Percentiles rank a stretch among this genome's conserved stretches.
Conservation (phyloP, 2,797 vertebrate species). For the Mionectes olivaceus region DNA sequence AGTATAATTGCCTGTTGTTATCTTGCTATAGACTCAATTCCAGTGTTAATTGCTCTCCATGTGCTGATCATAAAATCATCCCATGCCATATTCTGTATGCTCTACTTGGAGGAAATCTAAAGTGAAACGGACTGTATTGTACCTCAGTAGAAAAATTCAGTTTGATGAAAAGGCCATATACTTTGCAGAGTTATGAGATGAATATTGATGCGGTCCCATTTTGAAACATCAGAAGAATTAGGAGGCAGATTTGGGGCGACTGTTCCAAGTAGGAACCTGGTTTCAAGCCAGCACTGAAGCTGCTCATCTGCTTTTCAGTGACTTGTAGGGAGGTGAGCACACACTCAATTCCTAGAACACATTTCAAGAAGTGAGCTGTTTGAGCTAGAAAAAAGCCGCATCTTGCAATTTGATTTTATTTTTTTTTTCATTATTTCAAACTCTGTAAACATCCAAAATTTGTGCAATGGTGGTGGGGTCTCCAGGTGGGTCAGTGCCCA, state of each 20-base stretch:
- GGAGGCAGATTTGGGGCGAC: not conserved
- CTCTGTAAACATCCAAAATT: not conserved
- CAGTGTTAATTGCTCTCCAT: conserved; percentile 36
- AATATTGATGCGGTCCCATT: not conserved
- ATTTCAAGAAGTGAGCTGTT: not conserved
- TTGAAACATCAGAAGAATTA: not conserved
- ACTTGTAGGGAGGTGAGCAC: not conserved
- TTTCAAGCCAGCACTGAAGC: not conserved
- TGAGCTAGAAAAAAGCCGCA: not conserved
- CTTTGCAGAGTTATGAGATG: not conserved
- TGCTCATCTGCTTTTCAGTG: not conserved
- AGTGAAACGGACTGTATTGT: not conserved
- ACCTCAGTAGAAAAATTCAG: not conserved
- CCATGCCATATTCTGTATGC: not conserved
- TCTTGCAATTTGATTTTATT: not conserved
- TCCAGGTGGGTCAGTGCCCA: not conserved
- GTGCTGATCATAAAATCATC: conserved; percentile 14
- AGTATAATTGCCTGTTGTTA: conserved; percentile 31
- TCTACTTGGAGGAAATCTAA: not conserved
- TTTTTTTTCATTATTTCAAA: not conserved
- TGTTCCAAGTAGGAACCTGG: not conserved
- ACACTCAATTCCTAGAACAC: not conserved
- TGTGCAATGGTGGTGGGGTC: not conserved
- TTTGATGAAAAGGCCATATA: not conserved
- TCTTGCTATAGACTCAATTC: not conserved